Evolutionary conservation across 2,888 invertebrate species (phyloP), one percentile per base, ranked within the genome.

Genomic region (Nomada flava): DNA sequence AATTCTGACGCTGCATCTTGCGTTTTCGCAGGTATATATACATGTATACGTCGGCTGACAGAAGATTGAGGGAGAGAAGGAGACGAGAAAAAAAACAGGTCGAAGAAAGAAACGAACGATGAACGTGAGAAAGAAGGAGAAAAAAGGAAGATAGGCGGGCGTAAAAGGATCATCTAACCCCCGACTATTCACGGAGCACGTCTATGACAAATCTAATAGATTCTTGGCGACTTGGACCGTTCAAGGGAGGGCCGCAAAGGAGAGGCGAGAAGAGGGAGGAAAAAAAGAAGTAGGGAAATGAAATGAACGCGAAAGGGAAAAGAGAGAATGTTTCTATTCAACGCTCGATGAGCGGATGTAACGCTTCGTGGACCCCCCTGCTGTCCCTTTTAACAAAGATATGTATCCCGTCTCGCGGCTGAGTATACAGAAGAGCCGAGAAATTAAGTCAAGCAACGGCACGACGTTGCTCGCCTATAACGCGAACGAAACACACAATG

Each of bases 151-250:
- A 59, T n/a, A 15, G 64, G 73, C 57, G 64, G 62, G 60, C 71
- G 71, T 76, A 69, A 86, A 86, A 76, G 82, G 65, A 81, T 77
- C 80, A 62, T 65, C 79, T 57, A 67, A 68, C 65, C 83, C 59
- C 62, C 63, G 85, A 84, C 90, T 87, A 88, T 90, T 90, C 91
- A 89, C 82, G 76, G 85, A 79, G 20, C n/a, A 36, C 42, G 76
- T 84, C 84, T 85, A 90, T 89, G 89, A 90, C 90, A 89, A 90
- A 89, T 89, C 88, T 90, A 90, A 89, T 90, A 89, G 89, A 91
- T 90, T 84, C 86, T 76, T 70, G 79, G 65, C 83, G 83, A 74
- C 79, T 76, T 47, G n/a, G 69, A 62, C 20, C 42, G 59, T 55
- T 67, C 29, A 36, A 63, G 71, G 65, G 36, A 55, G n/a, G 59